phyloP scores from a whole-genome alignment of 1,140 invertebrate genomes.

The Cyrtorhinus lividipennis region DNA sequence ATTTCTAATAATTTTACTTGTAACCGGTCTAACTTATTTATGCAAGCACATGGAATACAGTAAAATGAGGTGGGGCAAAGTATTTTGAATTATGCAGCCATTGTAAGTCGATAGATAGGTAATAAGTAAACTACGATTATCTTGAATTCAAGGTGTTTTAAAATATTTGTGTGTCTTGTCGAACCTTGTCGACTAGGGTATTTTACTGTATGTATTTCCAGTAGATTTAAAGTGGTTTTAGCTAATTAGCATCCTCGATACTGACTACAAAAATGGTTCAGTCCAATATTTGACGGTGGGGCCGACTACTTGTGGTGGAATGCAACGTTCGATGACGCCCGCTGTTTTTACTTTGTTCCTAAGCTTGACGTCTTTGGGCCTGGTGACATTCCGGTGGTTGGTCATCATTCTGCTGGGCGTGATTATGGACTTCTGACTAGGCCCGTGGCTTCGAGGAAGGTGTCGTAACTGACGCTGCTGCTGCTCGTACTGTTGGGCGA shows the following conservation, averaged over 20 bases:
- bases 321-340: conserved; percentile 20
- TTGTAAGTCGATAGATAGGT: too few relatives aligned
- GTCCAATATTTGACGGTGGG: conserved; percentile 28
- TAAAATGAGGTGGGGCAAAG: too few relatives aligned
- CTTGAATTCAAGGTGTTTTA: neutral
- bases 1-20: too few relatives aligned
- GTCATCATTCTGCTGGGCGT: conserved; percentile 51
- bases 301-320: conserved; percentile 19
- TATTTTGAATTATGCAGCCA: too few relatives aligned
- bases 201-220: neutral
- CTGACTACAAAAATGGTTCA: conserved; percentile 26
- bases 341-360: conserved; percentile 24
- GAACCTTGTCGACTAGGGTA: neutral
- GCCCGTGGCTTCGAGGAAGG: conserved; percentile 62
- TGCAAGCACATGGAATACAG: too few relatives aligned
- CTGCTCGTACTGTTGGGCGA: neutral
- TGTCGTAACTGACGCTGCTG: conserved; percentile 40
- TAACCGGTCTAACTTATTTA: too few relatives aligned
- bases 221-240: neutral
- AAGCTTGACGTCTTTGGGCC: conserved; percentile 59
- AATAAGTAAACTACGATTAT: too few relatives aligned
- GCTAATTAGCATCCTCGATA: neutral
- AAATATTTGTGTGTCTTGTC: neutral
- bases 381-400: conserved; percentile 59
- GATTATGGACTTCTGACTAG: conserved; percentile 66